A percentile compares a stretch with the other conserved stretches of the same genome.
These are phyloP conservation scores for Xanthorhoe designata DNA, from an alignment of 2,888 invertebrate species.

Conservation along the genomic window DNA sequence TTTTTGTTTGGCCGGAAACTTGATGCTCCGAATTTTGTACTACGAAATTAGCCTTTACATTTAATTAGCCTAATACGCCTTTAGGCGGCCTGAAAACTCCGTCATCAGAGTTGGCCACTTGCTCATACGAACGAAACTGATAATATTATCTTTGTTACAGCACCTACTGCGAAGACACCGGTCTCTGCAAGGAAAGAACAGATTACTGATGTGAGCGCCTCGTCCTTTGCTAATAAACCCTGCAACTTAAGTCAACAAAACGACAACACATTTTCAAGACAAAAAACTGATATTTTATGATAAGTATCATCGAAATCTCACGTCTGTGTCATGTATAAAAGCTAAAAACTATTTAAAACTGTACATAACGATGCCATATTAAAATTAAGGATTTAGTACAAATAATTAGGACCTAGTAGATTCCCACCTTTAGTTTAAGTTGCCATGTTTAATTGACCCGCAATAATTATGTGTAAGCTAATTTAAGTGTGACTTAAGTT, in stretches of 20 bases:
- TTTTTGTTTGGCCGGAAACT: no score
- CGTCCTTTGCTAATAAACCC: background rate
- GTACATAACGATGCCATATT: conserved; percentile 47
- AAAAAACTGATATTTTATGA: no score
- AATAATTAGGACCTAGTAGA: conserved; percentile 37
- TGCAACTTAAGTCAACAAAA: no score
- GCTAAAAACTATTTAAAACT: conserved; percentile 26
- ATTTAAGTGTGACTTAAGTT: conserved; percentile 31
- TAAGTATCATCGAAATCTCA: no score
- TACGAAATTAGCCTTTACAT: no score
- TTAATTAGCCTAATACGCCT: no score
- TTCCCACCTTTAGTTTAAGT: conserved; percentile 44
- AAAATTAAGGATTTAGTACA: conserved; percentile 40
- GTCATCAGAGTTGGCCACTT: no score
- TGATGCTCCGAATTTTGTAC: no score
- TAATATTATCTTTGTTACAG: conserved; percentile 5
- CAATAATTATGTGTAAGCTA: conserved; percentile 43
- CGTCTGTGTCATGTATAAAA: conserved; percentile 15
- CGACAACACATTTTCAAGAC: no score
- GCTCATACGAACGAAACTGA: no score
- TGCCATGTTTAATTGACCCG: conserved; percentile 40
- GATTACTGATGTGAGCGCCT: conserved; percentile 46
- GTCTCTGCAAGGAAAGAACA: conserved; percentile 42
- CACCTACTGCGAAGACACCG: conserved; percentile 82
- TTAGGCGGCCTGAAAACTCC: no score